phyloP scores from a whole-genome alignment of 2,888 invertebrate genomes.

The Thera obeliscata region DNA sequence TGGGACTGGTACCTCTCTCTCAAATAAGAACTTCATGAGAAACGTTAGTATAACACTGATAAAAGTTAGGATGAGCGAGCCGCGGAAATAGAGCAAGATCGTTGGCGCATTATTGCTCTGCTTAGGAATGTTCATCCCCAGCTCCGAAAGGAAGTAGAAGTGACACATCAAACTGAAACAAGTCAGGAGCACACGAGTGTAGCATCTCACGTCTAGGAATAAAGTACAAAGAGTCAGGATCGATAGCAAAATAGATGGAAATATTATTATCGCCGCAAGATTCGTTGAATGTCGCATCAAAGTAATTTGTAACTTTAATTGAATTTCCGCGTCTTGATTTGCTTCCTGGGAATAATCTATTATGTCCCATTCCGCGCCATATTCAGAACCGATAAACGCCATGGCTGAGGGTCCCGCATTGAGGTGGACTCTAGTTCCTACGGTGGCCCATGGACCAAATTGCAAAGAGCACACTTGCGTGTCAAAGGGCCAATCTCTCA shows the following conservation, averaged over 20 bases:
- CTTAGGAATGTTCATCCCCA: slow-evolving; percentile 35
- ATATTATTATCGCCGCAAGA: slow-evolving; percentile 37
- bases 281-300: slow-evolving; percentile 37
- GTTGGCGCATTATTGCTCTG: slow-evolving; percentile 37
- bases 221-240: slow-evolving; percentile 36
- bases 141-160: slow-evolving; percentile 36
- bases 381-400: slow-evolving; percentile 31
- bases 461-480: slow-evolving; percentile 43
- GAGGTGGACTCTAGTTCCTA: slow-evolving; percentile 27
- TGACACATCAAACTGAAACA: slow-evolving; percentile 42
- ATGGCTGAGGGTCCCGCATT: slow-evolving; percentile 27
- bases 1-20: slow-evolving; percentile 9
- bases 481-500: slow-evolving; percentile 50
- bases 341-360: slow-evolving; percentile 25
- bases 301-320: slow-evolving; percentile 33
- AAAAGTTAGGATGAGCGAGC: slow-evolving; percentile 38
- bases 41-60: slow-evolving; percentile 23
- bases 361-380: slow-evolving; percentile 50
- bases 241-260: slow-evolving; percentile 38
- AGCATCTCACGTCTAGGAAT: slow-evolving; percentile 32
- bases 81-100: slow-evolving; percentile 40
- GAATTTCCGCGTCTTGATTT: slow-evolving; percentile 17
- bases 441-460: slow-evolving; percentile 32
- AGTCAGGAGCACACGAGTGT: slow-evolving; percentile 32
- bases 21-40: slow-evolving; percentile 23